Percentiles rank a stretch among this genome's conserved stretches.
Evolutionary conservation across 1,140 invertebrate species (phyloP).

Genomic region (Saccostrea glomerata): DNA sequence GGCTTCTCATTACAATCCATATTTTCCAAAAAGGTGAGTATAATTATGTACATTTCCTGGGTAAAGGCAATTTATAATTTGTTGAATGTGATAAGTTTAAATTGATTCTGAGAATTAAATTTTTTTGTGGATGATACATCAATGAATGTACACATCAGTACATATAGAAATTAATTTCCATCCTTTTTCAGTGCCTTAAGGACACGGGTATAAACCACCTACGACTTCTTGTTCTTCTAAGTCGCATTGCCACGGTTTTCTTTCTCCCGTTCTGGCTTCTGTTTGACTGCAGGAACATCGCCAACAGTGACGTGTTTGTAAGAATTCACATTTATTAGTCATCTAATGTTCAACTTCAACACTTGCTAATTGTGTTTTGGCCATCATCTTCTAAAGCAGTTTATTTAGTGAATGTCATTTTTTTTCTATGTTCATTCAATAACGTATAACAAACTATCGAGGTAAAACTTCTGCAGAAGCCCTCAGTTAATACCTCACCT

Average conservation of each 20-base stretch:
- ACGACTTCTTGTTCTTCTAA: constrained; percentile 89
- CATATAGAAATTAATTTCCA: neutral
- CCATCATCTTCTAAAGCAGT: neutral
- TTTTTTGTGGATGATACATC: too few species aligned
- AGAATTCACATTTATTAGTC: constrained; percentile 56
- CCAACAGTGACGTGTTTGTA: constrained; percentile 83
- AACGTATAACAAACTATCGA: too few species aligned
- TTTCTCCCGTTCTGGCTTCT: constrained; percentile 94
- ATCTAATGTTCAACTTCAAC: too few species aligned
- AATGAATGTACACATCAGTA: too few species aligned
- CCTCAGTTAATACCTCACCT: too few species aligned
- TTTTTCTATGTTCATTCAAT: too few species aligned
- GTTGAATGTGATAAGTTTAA: too few species aligned
- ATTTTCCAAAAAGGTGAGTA: constrained; percentile 93
- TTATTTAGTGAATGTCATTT: too few species aligned
- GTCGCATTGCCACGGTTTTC: constrained; percentile 88
- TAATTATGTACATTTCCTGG: neutral
- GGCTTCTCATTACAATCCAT: constrained; percentile 96
- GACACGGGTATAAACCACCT: constrained; percentile 94
- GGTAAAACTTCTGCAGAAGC: too few species aligned
- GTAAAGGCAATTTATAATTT: too few species aligned
- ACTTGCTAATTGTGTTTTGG: too few species aligned
- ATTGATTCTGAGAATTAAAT: too few species aligned
- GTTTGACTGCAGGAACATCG: constrained; percentile 85
- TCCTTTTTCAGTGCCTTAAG: constrained; percentile 85